Percentiles rank a stretch among this genome's conserved stretches.
Conservation (phyloP, 2,888 invertebrate genomes). For the Napeogenes inachia region DNA sequence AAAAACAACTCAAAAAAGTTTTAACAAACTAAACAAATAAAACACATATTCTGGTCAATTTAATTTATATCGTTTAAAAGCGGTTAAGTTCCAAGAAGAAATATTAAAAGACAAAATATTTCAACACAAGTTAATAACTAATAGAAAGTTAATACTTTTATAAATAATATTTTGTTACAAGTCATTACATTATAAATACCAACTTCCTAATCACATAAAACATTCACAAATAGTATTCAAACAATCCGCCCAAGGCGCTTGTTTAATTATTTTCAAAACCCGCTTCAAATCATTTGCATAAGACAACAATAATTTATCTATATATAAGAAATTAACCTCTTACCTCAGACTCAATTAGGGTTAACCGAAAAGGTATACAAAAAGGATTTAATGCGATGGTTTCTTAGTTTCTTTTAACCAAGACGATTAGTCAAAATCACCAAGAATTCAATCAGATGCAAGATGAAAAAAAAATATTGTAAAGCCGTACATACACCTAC, state of each 20-base stretch:
- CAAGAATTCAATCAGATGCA: neutral
- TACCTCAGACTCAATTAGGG: slow-evolving; percentile 67
- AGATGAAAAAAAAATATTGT: neutral
- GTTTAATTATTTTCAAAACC: slow-evolving; percentile 70
- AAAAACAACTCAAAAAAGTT: no score
- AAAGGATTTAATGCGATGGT: slow-evolving; percentile 69
- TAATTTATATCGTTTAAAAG: no score
- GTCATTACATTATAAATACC: slow-evolving; percentile 37
- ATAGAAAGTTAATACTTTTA: slow-evolving; percentile 29
- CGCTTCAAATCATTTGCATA: slow-evolving; percentile 65
- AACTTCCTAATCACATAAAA: slow-evolving; percentile 67
- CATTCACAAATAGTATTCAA: slow-evolving; percentile 57
- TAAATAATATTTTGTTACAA: slow-evolving; percentile 38
- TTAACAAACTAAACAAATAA: no score
- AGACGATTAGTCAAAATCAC: slow-evolving; percentile 48
- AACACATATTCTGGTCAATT: no score
- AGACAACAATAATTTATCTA: slow-evolving; percentile 71
- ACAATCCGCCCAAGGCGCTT: slow-evolving; percentile 56
- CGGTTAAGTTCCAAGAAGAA: no score
- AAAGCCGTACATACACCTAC: no score
- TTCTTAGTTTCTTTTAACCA: slow-evolving; percentile 46
- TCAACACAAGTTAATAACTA: neutral
- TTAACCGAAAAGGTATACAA: slow-evolving; percentile 63
- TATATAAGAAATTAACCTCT: slow-evolving; percentile 68
- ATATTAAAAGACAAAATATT: no score